phyloP scores from a whole-genome alignment of 2,888 invertebrate species.

The Sphaerophoria taeniata region DNA sequence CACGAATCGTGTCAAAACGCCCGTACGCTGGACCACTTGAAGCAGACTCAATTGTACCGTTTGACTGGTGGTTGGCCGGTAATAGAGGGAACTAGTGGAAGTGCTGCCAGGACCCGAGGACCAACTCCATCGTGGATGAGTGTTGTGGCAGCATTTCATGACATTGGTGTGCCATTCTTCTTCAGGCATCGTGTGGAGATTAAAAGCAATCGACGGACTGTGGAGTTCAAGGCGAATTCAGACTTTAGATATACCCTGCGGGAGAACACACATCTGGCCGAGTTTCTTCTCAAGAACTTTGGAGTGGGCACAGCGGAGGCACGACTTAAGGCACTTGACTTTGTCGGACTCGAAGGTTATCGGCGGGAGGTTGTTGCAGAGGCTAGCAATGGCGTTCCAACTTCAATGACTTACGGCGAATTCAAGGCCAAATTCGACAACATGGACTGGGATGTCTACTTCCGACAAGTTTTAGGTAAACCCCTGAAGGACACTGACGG shows the following conservation, averaged over 20 bases:
- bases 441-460: slow-evolving; percentile 80
- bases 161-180: slow-evolving; percentile 79
- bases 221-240: slow-evolving; percentile 77
- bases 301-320: slow-evolving; percentile 79
- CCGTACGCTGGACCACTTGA: slow-evolving; percentile 78
- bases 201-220: slow-evolving; percentile 79
- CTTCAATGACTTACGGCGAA: slow-evolving; percentile 77
- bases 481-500: slow-evolving; percentile 77
- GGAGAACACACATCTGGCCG: slow-evolving; percentile 79
- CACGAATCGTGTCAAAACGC: slow-evolving; percentile 78
- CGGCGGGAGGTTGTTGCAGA: slow-evolving; percentile 79
- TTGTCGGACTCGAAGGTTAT: slow-evolving; percentile 79
- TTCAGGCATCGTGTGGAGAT: slow-evolving; percentile 79
- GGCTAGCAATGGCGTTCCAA: slow-evolving; percentile 9
- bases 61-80: slow-evolving; percentile 81
- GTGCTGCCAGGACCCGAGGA: slow-evolving; percentile 74
- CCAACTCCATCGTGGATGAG: slow-evolving; percentile 77
- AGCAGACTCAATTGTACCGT: slow-evolving; percentile 78
- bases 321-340: slow-evolving; percentile 79
- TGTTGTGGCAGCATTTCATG: slow-evolving; percentile 79
- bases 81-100: slow-evolving; percentile 75
- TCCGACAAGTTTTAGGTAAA: slow-evolving; percentile 79
- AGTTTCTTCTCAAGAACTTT: slow-evolving; percentile 77
- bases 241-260: slow-evolving; percentile 77
- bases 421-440: slow-evolving; percentile 77